These are phyloP conservation scores for Lithophane socia DNA, from an alignment of 2,888 invertebrate species.

Conservation along the genomic window DNA sequence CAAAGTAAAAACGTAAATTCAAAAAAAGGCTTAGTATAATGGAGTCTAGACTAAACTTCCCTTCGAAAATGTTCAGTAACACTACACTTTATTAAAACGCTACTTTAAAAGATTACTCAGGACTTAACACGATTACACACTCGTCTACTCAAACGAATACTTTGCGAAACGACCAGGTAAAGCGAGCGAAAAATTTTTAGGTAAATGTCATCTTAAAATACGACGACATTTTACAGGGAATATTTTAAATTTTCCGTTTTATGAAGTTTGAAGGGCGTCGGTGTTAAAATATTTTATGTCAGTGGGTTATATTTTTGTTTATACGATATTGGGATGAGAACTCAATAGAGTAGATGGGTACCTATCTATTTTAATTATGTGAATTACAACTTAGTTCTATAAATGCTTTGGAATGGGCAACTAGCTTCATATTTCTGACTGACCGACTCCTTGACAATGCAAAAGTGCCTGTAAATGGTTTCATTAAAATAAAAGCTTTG, in stretches of 20 bases:
- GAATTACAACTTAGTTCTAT: not conserved
- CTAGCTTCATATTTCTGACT: too few relatives aligned
- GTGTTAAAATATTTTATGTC: constrained; percentile 17
- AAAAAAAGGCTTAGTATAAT: constrained; percentile 16
- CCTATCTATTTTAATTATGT: not conserved
- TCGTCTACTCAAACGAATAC: constrained; percentile 32
- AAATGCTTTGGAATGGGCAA: too few relatives aligned
- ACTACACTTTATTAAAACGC: constrained; percentile 45
- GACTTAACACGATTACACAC: constrained; percentile 51
- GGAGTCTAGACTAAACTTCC: not conserved
- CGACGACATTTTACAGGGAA: constrained; percentile 34
- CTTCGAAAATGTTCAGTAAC: constrained; percentile 10
- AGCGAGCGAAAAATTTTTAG: constrained; percentile 37
- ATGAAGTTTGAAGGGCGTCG: constrained; percentile 29
- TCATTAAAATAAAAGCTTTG: too few relatives aligned
- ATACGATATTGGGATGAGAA: not conserved
- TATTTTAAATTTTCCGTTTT: constrained; percentile 42
- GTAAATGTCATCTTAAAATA: constrained; percentile 67
- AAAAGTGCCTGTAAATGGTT: too few relatives aligned
- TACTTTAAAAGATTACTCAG: constrained; percentile 25
- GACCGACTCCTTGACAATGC: too few relatives aligned
- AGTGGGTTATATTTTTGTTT: constrained; percentile 8
- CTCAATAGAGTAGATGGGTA: not conserved
- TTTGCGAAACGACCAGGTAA: constrained; percentile 26
- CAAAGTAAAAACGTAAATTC: not conserved